Evolutionary conservation across 2,797 vertebrate genomes (phyloP).

Genomic region (Miichthys miiuy): DNA sequence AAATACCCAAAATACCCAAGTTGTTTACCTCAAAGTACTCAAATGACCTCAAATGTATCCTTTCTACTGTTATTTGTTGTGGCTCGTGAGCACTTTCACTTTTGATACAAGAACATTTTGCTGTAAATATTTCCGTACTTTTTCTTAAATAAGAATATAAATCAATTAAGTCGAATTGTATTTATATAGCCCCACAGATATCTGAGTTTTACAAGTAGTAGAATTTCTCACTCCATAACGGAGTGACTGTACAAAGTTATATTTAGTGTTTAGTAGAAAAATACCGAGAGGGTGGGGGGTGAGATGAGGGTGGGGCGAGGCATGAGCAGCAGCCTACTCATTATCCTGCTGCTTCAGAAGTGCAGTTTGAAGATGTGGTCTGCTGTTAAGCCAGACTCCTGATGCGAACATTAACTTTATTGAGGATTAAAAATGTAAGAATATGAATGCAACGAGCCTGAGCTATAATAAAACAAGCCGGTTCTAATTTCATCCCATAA

Average conservation of each 20-base stretch:
- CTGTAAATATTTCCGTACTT: neutral
- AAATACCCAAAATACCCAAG: neutral
- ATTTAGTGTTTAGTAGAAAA: conserved; percentile 5
- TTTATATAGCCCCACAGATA: too few relatives aligned
- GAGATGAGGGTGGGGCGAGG: neutral
- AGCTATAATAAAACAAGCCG: conserved; percentile 41
- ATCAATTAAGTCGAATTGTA: too few relatives aligned
- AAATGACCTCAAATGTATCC: neutral
- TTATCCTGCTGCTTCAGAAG: conserved; percentile 36
- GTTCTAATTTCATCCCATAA: conserved; percentile 41
- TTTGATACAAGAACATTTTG: neutral
- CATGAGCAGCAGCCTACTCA: conserved; percentile 19
- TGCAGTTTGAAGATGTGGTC: conserved; percentile 36
- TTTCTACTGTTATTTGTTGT: too few relatives aligned
- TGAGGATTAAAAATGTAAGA: conserved; percentile 51
- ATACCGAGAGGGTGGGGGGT: neutral
- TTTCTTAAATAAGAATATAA: neutral
- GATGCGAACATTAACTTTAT: conserved; percentile 50
- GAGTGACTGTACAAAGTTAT: neutral
- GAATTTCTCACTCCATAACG: too few relatives aligned
- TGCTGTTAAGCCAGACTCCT: conserved; percentile 34
- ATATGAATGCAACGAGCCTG: conserved; percentile 39
- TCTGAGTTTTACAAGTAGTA: too few relatives aligned
- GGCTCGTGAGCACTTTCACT: neutral
- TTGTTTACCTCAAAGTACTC: neutral